These are phyloP conservation scores for Ceratina japonica DNA, from an alignment of 1,140 invertebrate species.

Conservation along the genomic window DNA sequence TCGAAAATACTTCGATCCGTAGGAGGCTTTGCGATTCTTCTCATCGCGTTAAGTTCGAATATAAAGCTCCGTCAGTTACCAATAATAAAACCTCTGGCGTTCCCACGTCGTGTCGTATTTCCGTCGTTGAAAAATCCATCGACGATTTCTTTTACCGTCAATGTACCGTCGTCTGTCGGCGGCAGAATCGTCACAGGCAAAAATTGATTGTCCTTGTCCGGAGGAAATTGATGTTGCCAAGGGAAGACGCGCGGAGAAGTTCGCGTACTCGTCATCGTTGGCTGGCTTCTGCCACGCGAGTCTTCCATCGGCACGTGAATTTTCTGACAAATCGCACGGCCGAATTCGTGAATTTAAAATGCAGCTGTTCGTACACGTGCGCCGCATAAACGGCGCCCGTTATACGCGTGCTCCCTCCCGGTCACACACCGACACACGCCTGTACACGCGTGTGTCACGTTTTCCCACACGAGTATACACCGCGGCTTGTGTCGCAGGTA, in stretches of 20 bases:
- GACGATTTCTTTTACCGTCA: constrained; percentile 8
- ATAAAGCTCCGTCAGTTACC: constrained; percentile 6
- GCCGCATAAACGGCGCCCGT: constrained; percentile 63
- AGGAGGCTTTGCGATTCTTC: too few species aligned
- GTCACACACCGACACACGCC: not conserved
- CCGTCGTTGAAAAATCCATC: constrained; percentile 30
- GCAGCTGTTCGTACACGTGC: constrained; percentile 72
- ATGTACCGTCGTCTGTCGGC: not conserved
- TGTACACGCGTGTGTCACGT: constrained; percentile 20
- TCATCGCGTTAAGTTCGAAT: not conserved
- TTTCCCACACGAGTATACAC: constrained; percentile 25
- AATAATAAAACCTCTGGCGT: constrained; percentile 34
- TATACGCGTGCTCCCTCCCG: constrained; percentile 33
- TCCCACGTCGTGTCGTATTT: constrained; percentile 19
- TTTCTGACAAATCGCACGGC: constrained; percentile 54
- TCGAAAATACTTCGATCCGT: not conserved
- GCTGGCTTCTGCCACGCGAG: constrained; percentile 31
- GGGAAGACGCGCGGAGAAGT: constrained; percentile 6
- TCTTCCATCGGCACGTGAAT: constrained; percentile 38
- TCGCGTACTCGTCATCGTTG: constrained; percentile 24
- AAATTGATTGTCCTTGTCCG: constrained; percentile 47
- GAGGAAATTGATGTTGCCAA: constrained; percentile 47
- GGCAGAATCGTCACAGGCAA: constrained; percentile 5
- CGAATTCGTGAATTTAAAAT: constrained; percentile 71
- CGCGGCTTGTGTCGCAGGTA: not conserved